Base-by-base conservation (phyloP, 37 sponge, comb jelly and placozoan species). In the Axinella damicornis region DNA sequence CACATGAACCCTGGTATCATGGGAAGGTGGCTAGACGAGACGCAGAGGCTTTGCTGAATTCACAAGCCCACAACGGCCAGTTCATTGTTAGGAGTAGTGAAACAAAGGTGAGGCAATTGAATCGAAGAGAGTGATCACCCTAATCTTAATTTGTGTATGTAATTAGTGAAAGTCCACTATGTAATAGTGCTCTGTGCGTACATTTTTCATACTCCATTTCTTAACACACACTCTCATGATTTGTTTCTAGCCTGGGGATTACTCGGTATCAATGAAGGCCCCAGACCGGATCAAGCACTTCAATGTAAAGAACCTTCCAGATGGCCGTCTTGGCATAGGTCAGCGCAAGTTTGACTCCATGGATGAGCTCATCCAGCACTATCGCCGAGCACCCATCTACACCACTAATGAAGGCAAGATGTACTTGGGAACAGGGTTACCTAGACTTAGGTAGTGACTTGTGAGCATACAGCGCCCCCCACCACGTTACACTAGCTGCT, bases 201-300 rank as follows among this genome's bases (percentile, higher is more conserved):
- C 66, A 30, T 27, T 57, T 19, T 30, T 63, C 56, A 6, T 69
- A 30, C 30, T 14, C n/a, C 13, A 28, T 15, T 18, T 36, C 11
- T 68, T 9, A 36, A 17, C 39, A 28, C 32, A 17, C 9, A 17
- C 40, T 38, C 53, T 0, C 66, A 20, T 15, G 24, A 54, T 54
- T 24, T 14, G 34, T 39, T 1, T 59, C 2, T 78, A 96, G 98
- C 90, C 93, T 55, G 98, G 98, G 28, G 95, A 97, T 57, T 97
- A 74, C 73, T 97, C 98, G 0, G 88, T 97, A 63, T 97, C 98
- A 5, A 87, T 97, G 93, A 97, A 97, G 74, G 93, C 98, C 15
- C 89, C 93, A n/a, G 92, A 89, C 34, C 79, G 90, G 76, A 89
- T 92, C 69, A 97, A 97, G 71, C 98, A 97, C 78, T 97, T 97